A percentile compares a stretch with the other conserved stretches of the same genome.
These are phyloP conservation scores for Hydropotes inermis DNA, from an alignment of 2,113 vertebrate genomes.

Conservation along the genomic window DNA sequence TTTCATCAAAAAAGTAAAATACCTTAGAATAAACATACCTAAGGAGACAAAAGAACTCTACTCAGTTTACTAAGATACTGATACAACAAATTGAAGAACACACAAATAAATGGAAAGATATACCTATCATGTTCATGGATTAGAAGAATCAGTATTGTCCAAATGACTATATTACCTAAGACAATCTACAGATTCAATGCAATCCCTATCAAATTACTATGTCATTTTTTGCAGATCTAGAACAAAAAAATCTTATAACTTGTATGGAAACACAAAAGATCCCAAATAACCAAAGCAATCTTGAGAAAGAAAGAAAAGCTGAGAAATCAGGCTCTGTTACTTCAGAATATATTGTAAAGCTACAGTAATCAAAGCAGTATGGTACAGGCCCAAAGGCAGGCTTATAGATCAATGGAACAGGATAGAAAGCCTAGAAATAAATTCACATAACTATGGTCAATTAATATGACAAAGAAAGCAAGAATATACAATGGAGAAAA, in stretches of 20 bases:
- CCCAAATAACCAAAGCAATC: not conserved
- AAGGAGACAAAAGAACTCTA: not conserved
- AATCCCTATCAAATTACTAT: not conserved
- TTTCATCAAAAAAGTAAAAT: not conserved
- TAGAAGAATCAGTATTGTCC: not conserved
- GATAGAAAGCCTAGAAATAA: not conserved
- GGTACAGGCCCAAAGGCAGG: not conserved
- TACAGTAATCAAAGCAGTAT: not conserved
- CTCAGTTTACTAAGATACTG: not conserved
- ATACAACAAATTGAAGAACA: not conserved
- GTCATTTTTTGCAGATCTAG: not conserved
- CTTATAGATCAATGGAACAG: not conserved
- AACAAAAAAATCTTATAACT: not conserved
- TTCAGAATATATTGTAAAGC: not conserved
- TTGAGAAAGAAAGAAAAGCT: not conserved
- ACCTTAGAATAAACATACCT: not conserved
- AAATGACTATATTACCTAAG: not conserved
- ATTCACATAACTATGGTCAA: not conserved
- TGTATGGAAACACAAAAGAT: not conserved
- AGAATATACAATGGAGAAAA: not conserved
- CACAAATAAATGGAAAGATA: not conserved
- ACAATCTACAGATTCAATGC: not conserved
- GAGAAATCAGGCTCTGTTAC: not conserved
- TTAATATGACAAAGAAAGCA: not conserved
- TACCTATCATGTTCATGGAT: not conserved